phyloP scores from a whole-genome alignment of 2,888 invertebrate species.

The Xanthorhoe spadicearia region DNA sequence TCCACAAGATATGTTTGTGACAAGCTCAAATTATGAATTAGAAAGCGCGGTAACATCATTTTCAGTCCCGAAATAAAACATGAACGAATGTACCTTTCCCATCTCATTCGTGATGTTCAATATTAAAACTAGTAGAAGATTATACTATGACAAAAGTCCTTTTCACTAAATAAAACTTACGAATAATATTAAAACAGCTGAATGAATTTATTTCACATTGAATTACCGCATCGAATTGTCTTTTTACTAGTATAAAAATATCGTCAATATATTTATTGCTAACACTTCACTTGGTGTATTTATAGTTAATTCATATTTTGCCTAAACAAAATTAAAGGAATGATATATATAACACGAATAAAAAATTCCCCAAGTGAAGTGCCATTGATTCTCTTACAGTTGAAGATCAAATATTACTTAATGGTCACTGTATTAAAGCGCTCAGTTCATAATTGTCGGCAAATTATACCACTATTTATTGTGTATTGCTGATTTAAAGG shows the following conservation, averaged over 20 bases:
- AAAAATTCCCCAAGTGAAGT: conserved; percentile 17
- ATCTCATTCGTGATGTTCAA: conserved; percentile 63
- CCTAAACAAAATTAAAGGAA: neutral
- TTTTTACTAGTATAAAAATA: conserved; percentile 80
- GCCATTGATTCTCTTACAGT: conserved; percentile 29
- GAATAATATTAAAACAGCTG: conserved; percentile 40
- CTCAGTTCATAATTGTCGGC: conserved; percentile 36
- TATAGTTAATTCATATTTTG: neutral
- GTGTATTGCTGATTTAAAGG: conserved; percentile 29
- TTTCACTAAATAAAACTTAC: conserved; percentile 24
- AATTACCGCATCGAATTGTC: conserved; percentile 52
- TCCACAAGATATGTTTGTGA: neutral
- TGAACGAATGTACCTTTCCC: conserved; percentile 42
- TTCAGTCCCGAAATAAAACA: conserved; percentile 57
- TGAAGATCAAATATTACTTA: conserved; percentile 30
- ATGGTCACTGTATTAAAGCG: conserved; percentile 37
- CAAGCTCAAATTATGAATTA: conserved; percentile 9
- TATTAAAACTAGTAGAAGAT: conserved; percentile 63
- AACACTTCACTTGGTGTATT: conserved; percentile 17
- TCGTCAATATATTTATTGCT: conserved; percentile 55
- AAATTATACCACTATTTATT: conserved; percentile 28
- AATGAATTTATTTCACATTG: conserved; percentile 27
- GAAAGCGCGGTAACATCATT: conserved; percentile 67
- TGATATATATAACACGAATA: neutral
- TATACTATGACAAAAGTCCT: conserved; percentile 42